A percentile compares a stretch with the other conserved stretches of the same genome.
Conservation (phyloP, 2,113 vertebrate species). For the Cnemophilus loriae region DNA sequence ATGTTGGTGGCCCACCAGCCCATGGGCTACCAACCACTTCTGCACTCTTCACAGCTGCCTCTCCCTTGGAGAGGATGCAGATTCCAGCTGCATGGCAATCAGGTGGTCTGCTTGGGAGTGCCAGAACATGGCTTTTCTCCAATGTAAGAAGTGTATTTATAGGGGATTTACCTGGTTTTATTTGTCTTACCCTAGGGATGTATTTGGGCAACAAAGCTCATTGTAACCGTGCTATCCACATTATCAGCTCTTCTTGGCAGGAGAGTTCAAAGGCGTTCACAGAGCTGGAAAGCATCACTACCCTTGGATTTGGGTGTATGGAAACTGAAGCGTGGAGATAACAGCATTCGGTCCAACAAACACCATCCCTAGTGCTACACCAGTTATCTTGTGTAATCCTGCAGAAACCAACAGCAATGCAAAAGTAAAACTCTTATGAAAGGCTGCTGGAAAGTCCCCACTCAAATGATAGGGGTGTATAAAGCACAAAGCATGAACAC, state of each 20-base stretch:
- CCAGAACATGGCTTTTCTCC: not conserved
- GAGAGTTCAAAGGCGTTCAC: not conserved
- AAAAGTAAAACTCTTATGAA: not conserved
- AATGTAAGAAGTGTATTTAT: not conserved
- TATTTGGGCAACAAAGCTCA: not conserved
- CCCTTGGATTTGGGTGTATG: not conserved
- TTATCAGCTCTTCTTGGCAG: conserved; percentile 7
- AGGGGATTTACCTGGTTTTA: not conserved
- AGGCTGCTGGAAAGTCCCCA: not conserved
- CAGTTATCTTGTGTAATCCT: not conserved
- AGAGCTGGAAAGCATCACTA: not conserved
- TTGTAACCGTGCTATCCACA: not conserved
- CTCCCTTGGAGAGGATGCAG: not conserved
- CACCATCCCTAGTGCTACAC: not conserved
- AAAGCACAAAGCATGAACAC: not conserved
- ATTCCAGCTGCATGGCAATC: not conserved
- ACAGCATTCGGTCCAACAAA: not conserved
- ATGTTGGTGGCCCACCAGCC: not conserved
- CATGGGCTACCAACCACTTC: too few relatives aligned
- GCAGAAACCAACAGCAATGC: not conserved
- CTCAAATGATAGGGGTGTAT: not conserved
- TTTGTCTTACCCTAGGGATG: not conserved
- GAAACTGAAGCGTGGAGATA: not conserved
- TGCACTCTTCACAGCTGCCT: not conserved
- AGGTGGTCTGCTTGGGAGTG: not conserved